A percentile compares a stretch with the other conserved stretches of the same genome.
phyloP scores from a whole-genome alignment of 2,797 vertebrate species.

The Enteromius paludinosus region DNA sequence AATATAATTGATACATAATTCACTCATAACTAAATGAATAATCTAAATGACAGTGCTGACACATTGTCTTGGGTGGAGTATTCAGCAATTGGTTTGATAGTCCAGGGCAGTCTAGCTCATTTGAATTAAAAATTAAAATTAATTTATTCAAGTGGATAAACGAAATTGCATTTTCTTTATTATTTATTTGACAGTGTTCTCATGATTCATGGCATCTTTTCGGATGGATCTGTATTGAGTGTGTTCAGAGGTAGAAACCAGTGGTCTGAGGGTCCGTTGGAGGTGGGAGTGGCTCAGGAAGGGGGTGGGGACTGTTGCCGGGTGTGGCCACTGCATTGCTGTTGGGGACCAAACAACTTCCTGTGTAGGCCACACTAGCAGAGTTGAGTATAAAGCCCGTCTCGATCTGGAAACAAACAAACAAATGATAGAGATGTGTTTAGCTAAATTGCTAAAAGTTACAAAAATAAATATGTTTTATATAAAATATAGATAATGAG shows the following conservation, averaged over 20 bases:
- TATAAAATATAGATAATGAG: neutral
- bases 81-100: constrained; percentile 19
- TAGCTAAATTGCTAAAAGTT: neutral
- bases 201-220: neutral
- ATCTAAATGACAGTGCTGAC: neutral
- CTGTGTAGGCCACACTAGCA: constrained; percentile 67
- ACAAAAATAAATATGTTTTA: neutral
- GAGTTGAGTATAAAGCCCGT: constrained; percentile 62
- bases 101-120: constrained; percentile 2
- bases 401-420: constrained; percentile 66
- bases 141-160: neutral
- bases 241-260: constrained; percentile 72
- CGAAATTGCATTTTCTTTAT: neutral
- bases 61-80: constrained; percentile 7
- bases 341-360: constrained; percentile 67
- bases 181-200: neutral
- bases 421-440: constrained; percentile 2
- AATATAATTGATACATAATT: neutral
- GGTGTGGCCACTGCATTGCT: constrained; percentile 46
- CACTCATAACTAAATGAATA: neutral
- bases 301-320: constrained; percentile 36
- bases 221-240: neutral
- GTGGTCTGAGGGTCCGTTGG: constrained; percentile 70
- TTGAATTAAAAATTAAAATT: neutral
- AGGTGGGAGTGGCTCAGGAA: constrained; percentile 59